Evolutionary conservation across 2,797 vertebrate species (phyloP), one percentile per base, ranked within the genome.

Genomic region (Kryptopterus vitreolus): DNA sequence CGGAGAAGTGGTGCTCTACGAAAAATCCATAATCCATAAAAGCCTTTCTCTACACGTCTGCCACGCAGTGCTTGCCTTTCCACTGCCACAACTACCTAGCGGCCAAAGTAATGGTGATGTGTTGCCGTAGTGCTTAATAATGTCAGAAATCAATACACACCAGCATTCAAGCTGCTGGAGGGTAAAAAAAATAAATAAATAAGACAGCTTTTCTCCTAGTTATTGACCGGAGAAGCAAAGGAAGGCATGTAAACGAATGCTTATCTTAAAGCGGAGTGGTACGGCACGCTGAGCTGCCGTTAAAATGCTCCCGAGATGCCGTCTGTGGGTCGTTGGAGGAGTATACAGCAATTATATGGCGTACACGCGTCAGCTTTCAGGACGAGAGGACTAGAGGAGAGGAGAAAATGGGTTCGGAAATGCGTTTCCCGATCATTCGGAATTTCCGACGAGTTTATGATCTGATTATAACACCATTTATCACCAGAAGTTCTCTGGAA

Each of bases 101-200:
- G 9, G 79, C 62, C 69, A 80, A 78, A 82, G 63, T 86, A 83
- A 83, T 82, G 70, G 68, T 81, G 82, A 82, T 82, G 82, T 78
- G 81, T 80, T 63, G 74, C 68, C 26, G 15, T 50, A 66, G 77
- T 65, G 70, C 78, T 81, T 80, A 62, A 82, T 84, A 82, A 82
- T 63, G 70, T 20, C 65, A 43, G 46, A 69, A 75, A 84, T 85
- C 82, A 74, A 87, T 87, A 87, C 57, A 38, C 50, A 66, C 73
- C 26, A 61, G 57, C 29, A 13, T 65, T 81, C 68, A 63, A 46
- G 55, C 74, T 55, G 69, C 80, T 59, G 82, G 70, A 1, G 12
- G 1, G 16, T 11, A 16, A 53, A 46, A 76, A 66, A 48, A 78
- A 79, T 52, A n/a, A n/a, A n/a, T n/a, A n/a, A n/a, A n/a, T n/a